Percentiles rank a stretch among this genome's conserved stretches.
phyloP scores from a whole-genome alignment of 2,113 vertebrate genomes.

The Sciurus niger region DNA sequence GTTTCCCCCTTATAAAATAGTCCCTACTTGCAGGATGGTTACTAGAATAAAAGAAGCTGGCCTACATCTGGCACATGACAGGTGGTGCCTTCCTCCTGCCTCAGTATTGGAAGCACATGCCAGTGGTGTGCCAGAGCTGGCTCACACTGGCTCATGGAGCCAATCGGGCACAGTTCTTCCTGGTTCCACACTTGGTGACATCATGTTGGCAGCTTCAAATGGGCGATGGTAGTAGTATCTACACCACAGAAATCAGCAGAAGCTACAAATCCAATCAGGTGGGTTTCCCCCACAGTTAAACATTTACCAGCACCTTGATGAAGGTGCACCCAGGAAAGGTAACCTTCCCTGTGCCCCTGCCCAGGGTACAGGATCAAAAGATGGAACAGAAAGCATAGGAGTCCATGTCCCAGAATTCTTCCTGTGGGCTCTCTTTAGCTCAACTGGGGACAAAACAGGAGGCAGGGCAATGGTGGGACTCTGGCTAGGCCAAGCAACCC shows the following conservation, averaged over 20 bases:
- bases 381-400: not conserved
- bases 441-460: not conserved
- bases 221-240: not conserved
- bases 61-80: not conserved
- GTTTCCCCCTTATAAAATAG: not conserved
- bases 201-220: conserved; percentile 52
- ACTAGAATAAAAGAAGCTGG: not conserved
- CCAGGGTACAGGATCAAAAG: not conserved
- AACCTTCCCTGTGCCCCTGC: not conserved
- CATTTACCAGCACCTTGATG: not conserved
- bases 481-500: not conserved
- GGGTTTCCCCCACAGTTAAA: not conserved
- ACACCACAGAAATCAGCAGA: conserved; percentile 40
- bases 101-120: not conserved
- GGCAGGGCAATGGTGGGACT: not conserved
- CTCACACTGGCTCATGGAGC: not conserved
- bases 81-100: conserved; percentile 12
- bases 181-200: not conserved
- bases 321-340: not conserved
- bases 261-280: not conserved
- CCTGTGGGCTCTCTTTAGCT: not conserved
- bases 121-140: not conserved
- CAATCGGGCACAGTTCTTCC: not conserved
- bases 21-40: not conserved
- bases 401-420: not conserved